Evolutionary conservation across 2,797 vertebrate genomes (phyloP).

Genomic region (Rhynchonycteris naso): DNA sequence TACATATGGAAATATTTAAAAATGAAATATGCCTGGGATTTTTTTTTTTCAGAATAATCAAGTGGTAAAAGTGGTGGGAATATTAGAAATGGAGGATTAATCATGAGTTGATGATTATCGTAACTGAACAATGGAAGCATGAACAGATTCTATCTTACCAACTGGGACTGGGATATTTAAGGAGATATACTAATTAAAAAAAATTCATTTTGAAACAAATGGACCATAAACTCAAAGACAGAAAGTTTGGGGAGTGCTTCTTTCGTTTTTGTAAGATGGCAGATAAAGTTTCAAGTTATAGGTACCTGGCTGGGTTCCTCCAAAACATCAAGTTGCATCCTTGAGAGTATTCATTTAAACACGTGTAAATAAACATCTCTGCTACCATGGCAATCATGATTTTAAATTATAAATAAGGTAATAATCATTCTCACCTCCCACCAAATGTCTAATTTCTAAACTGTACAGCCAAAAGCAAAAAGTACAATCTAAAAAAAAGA

Average conservation of each 20-base stretch:
- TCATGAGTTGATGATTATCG: neutral
- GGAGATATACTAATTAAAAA: neutral
- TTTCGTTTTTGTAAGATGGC: constrained; percentile 20
- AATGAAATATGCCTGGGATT: neutral
- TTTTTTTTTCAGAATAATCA: constrained; percentile 48
- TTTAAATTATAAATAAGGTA: constrained; percentile 33
- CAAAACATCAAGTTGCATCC: neutral
- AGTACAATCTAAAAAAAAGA: neutral
- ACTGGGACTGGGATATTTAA: neutral
- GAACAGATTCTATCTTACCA: neutral
- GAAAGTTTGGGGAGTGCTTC: neutral
- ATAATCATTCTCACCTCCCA: neutral
- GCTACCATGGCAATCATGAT: neutral
- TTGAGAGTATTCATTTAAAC: constrained; percentile 2
- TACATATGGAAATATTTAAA: neutral
- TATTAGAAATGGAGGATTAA: neutral
- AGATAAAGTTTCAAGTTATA: constrained; percentile 14
- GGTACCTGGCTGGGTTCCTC: neutral
- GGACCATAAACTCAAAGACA: constrained; percentile 43
- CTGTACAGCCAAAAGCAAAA: neutral
- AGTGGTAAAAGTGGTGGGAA: neutral
- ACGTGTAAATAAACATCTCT: neutral
- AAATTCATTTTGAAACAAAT: constrained; percentile 27
- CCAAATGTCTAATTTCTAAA: constrained; percentile 32
- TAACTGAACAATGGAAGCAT: neutral